Evolutionary conservation across 64 coral and sea anemone genomes (phyloP).

Genomic region (Anthopleura sola): DNA sequence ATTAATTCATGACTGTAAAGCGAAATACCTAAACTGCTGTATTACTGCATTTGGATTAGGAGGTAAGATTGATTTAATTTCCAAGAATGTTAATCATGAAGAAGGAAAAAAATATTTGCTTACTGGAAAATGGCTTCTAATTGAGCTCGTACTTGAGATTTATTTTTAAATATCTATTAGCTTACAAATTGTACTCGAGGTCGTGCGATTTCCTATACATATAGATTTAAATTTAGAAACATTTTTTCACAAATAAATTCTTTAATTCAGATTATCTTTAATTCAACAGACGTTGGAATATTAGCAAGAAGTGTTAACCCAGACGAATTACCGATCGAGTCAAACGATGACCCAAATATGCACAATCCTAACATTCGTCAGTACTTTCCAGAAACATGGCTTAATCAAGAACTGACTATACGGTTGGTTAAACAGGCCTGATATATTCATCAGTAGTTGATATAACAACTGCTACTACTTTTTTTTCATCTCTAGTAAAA

Average conservation of each 20-base stretch:
- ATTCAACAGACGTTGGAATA: conserved; percentile 23
- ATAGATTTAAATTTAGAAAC: too few species aligned
- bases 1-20: background rate
- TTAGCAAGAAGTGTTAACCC: conserved; percentile 38
- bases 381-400: conserved; percentile 85
- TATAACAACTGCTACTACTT: too few species aligned
- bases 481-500: too few species aligned
- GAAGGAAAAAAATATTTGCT: too few species aligned
- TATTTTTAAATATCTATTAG: too few species aligned
- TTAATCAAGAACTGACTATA: conserved; percentile 56
- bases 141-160: too few species aligned
- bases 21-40: conserved; percentile 46
- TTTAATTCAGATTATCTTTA: background rate
- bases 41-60: conserved; percentile 9
- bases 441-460: too few species aligned
- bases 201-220: too few species aligned
- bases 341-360: conserved; percentile 41
- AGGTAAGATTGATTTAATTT: conserved; percentile 16
- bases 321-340: background rate
- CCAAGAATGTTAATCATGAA: too few species aligned
- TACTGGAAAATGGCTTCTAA: too few species aligned
- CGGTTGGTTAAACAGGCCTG: conserved; percentile 33
- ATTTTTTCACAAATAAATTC: too few species aligned
- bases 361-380: conserved; percentile 49
- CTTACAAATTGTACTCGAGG: too few species aligned